These are phyloP conservation scores for Nasonovia ribisnigri DNA, from an alignment of 2,888 invertebrate species.

Conservation along the genomic window DNA sequence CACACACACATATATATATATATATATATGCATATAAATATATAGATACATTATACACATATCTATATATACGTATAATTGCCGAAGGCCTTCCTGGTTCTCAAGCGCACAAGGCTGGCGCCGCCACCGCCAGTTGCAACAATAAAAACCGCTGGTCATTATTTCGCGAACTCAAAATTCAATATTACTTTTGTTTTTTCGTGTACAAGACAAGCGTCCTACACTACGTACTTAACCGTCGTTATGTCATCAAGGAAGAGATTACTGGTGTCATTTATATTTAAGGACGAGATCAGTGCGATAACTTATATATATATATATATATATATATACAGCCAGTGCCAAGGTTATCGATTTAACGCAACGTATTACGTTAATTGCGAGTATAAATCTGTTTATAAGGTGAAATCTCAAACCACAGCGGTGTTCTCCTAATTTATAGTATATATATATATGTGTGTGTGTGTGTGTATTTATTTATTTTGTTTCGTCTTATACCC, in stretches of 20 bases:
- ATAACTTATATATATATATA: conserved; percentile 23
- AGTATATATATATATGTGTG: background rate
- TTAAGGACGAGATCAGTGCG: conserved; percentile 50
- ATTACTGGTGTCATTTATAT: conserved; percentile 44
- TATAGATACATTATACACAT: background rate
- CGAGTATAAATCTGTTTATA: conserved; percentile 16
- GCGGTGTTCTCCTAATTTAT: background rate
- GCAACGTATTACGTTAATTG: conserved; percentile 53
- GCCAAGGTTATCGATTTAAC: conserved; percentile 58
- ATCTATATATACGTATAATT: background rate
- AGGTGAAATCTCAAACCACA: background rate
- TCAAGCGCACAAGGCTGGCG: conserved; percentile 52
- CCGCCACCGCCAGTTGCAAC: background rate
- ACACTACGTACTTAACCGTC: conserved; percentile 18
- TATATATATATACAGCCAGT: conserved; percentile 30
- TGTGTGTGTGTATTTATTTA: background rate
- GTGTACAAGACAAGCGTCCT: background rate
- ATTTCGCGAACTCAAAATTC: conserved; percentile 39
- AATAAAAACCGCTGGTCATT: conserved; percentile 57
- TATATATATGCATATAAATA: background rate
- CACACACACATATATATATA: background rate
- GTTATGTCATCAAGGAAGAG: conserved; percentile 61
- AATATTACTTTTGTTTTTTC: conserved; percentile 19
- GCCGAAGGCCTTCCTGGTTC: conserved; percentile 63
- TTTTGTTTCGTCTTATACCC: background rate